Base-by-base conservation (phyloP, 2,888 invertebrate genomes). In the Stictocephala bisonia region DNA sequence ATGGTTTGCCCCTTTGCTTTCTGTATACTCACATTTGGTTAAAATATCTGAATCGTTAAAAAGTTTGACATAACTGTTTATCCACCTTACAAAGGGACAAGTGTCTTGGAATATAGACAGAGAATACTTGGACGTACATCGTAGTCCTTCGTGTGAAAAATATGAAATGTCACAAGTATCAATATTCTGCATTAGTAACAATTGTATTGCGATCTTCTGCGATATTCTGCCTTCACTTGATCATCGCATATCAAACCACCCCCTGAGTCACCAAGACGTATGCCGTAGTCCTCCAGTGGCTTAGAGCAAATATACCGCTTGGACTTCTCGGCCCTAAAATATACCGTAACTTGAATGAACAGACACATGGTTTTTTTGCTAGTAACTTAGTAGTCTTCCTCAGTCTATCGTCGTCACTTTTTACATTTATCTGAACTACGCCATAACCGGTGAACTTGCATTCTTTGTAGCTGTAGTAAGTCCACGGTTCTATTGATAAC, bases 201-300 rank as follows among this genome's bases (percentile, higher is more conserved):
- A n/a, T n/a, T 29, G 27, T 26, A 44, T 41, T 20, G 44, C 24
- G n/a, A 64, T 27, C n/a, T n/a, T n/a, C n/a, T n/a, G n/a, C n/a
- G n/a, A n/a, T n/a, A n/a, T n/a, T n/a, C n/a, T 3, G 15, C 41
- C 3, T 27, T 22, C 1, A 64, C 1, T 1, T 20, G 3, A 1
- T 44, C 64, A 24, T 27, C 64, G 44, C 64, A 44, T 26, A 44
- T n/a, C 27, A 64, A 27, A 1, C 64, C 64, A n/a, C 64, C 44
- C n/a, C 64, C 64, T 2, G 64, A 64, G 27, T 64, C 41, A n/a
- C 64, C 41, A n/a, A 26, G 40, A n/a, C 64, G 44, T 26, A 64
- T 27, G 26, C 64, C 64, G 18, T 41, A 41, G 27, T 64, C 64
- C 44, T 18, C 6, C 24, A 15, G 24, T 13, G 64, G 64, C 26